These are phyloP conservation scores for Malacoraja senta DNA, from an alignment of 2,797 vertebrate species.

Conservation along the genomic window DNA sequence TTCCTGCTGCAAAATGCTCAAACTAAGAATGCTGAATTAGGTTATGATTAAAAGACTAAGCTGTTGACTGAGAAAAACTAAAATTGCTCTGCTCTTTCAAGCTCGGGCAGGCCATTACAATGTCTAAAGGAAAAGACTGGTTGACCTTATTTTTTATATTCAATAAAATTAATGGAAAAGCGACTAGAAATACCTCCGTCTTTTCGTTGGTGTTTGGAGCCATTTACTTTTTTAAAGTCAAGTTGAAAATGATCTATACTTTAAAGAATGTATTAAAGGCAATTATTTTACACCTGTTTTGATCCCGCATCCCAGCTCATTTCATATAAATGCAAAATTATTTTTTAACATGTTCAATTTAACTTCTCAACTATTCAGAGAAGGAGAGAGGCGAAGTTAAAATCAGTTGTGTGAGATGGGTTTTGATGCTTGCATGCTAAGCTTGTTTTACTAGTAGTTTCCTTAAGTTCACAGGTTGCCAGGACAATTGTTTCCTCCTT, in stretches of 20 bases:
- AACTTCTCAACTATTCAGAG: neutral
- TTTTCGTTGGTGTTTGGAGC: neutral
- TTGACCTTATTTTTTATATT: slow-evolving; percentile 3
- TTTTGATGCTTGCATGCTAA: neutral
- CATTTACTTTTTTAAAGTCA: neutral
- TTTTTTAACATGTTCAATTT: neutral
- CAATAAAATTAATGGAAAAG: slow-evolving; percentile 7
- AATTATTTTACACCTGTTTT: slow-evolving; percentile 3
- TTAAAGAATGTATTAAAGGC: slow-evolving; percentile 25
- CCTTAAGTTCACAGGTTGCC: neutral
- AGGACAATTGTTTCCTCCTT: neutral
- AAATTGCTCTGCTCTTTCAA: neutral
- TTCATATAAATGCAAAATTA: neutral
- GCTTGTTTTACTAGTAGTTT: slow-evolving; percentile 1
- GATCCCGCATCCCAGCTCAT: neutral
- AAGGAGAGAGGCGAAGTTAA: neutral
- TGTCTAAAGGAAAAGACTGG: neutral
- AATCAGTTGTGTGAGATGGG: neutral
- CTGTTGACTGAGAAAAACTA: slow-evolving; percentile 13
- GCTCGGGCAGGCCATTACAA: neutral
- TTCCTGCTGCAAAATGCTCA: slow-evolving; percentile 24
- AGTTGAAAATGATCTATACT: slow-evolving; percentile 13
- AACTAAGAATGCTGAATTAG: neutral
- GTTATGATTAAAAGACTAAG: neutral
- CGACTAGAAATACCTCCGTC: slow-evolving; percentile 3